Conservation (phyloP, 1,140 invertebrate genomes). For the Panulirus ornatus region DNA sequence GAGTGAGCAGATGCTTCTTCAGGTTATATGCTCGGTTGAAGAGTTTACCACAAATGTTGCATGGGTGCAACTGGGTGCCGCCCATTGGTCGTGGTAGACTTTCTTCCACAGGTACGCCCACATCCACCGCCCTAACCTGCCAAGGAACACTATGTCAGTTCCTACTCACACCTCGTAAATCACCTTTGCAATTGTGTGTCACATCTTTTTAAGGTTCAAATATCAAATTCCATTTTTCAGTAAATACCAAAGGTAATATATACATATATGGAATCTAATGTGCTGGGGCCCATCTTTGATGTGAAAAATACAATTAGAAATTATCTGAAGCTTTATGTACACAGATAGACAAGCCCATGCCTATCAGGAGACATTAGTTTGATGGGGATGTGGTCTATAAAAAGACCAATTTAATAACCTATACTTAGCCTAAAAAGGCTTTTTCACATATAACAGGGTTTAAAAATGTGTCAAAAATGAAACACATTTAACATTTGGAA, state of each 20-base stretch:
- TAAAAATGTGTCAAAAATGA: too few relatives aligned
- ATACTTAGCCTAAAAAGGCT: too few relatives aligned
- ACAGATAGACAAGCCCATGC: too few relatives aligned
- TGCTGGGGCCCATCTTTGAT: too few relatives aligned
- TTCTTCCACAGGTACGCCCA: constrained; percentile 42
- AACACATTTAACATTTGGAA: too few relatives aligned
- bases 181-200: not conserved
- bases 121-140: constrained; percentile 55
- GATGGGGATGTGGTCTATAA: too few relatives aligned
- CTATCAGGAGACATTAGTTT: too few relatives aligned
- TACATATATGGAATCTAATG: too few relatives aligned
- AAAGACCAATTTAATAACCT: too few relatives aligned
- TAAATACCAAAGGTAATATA: not conserved
- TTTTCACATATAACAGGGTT: too few relatives aligned
- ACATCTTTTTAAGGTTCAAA: not conserved
- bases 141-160: constrained; percentile 53
- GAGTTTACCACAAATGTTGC: constrained; percentile 65
- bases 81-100: constrained; percentile 20
- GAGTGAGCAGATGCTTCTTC: constrained; percentile 80
- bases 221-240: not conserved
- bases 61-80: constrained; percentile 39
- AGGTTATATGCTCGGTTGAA: constrained; percentile 71
- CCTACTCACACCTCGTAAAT: constrained; percentile 26
- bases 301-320: too few relatives aligned
- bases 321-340: not conserved